phyloP scores from a whole-genome alignment of 2,888 invertebrate genomes.

The Phragmatobia fuliginosa region DNA sequence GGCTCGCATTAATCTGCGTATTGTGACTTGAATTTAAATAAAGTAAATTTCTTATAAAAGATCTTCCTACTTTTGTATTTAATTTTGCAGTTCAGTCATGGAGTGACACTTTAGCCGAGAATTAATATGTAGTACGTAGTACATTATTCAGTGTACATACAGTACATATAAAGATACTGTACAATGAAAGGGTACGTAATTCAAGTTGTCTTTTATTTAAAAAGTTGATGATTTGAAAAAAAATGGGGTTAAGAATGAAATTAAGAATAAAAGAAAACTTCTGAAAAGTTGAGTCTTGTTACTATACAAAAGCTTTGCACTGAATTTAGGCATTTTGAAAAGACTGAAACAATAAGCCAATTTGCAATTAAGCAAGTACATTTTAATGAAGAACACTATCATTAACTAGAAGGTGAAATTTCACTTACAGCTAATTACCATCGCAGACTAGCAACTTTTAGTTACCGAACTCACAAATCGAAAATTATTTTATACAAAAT shows the following conservation, averaged over 20 bases:
- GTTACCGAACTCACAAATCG: not conserved
- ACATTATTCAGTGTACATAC: not conserved
- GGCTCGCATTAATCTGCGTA: not conserved
- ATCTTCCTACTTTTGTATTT: not conserved
- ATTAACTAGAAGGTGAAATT: not conserved
- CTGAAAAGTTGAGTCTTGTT: not conserved
- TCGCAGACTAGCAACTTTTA: slow-evolving; percentile 21
- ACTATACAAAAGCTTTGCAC: not conserved
- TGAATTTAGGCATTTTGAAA: not conserved
- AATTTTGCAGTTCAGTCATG: not conserved
- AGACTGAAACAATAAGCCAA: not conserved
- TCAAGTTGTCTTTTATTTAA: not conserved
- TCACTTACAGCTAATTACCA: slow-evolving; percentile 8
- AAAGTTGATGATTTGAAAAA: not conserved
- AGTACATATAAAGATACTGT: not conserved
- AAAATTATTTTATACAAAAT: not conserved
- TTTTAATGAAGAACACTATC: not conserved
- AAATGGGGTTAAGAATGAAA: not conserved
- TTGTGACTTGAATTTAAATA: not conserved
- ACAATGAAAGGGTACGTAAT: not conserved
- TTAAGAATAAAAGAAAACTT: not conserved
- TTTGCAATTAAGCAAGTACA: not conserved
- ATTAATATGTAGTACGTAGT: not conserved
- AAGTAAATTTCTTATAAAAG: not conserved
- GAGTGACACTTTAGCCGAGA: not conserved